Percentiles rank a stretch among this genome's conserved stretches.
Conservation (phyloP, 2,113 vertebrate genomes). For the Drymodes brunneopygia region DNA sequence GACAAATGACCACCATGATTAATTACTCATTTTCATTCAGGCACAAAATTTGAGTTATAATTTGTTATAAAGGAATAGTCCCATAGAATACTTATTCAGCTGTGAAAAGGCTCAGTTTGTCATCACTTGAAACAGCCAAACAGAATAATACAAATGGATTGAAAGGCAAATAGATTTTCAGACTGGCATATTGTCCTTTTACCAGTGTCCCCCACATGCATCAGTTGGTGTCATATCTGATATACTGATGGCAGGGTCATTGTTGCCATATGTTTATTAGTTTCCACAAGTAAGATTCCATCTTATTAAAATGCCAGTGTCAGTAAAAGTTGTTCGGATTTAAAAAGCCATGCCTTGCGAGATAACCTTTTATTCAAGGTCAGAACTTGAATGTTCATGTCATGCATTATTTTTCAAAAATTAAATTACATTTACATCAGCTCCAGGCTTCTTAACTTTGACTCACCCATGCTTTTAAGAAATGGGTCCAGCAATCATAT, state of each 20-base stretch:
- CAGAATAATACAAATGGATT: not conserved
- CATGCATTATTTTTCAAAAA: not conserved
- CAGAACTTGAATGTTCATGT: not conserved
- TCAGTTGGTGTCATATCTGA: not conserved
- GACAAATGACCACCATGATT: not conserved
- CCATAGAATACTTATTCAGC: not conserved
- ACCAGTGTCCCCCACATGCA: not conserved
- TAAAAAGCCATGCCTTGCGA: not conserved
- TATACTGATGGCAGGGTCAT: not conserved
- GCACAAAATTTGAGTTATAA: not conserved
- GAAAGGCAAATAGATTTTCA: not conserved
- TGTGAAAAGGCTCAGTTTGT: not conserved
- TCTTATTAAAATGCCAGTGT: not conserved
- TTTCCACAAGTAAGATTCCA: not conserved
- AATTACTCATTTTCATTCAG: conserved; percentile 30
- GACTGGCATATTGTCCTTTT: not conserved
- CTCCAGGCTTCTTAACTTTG: not conserved
- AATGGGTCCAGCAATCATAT: not conserved
- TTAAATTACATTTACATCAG: not conserved
- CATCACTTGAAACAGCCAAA: not conserved
- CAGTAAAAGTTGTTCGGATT: not conserved
- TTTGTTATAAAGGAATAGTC: not conserved
- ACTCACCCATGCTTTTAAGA: not conserved
- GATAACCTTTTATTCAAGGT: not conserved
- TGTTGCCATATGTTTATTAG: not conserved